These are phyloP conservation scores for Drosophila percnosoma DNA, from an alignment of 2,888 invertebrate species.

Conservation along the genomic window DNA sequence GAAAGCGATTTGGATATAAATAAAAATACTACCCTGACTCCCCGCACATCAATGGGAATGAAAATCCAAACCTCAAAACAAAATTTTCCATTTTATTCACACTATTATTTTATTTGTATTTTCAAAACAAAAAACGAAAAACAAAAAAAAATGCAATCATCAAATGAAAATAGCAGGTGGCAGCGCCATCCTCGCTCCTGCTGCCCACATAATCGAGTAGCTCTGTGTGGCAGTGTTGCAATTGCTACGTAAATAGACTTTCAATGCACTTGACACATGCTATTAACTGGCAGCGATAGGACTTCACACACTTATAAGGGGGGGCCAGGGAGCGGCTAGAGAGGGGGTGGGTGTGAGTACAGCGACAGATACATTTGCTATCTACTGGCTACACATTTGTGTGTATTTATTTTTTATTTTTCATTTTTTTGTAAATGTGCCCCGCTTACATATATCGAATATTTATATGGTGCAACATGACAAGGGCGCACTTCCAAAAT, in stretches of 20 bases:
- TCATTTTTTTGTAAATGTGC: slow-evolving; percentile 6
- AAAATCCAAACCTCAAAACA: slow-evolving; percentile 53
- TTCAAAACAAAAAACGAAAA: not conserved
- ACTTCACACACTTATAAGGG: not conserved
- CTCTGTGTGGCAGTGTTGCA: slow-evolving; percentile 46
- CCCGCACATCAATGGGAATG: slow-evolving; percentile 42
- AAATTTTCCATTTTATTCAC: slow-evolving; percentile 23
- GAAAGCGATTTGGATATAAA: slow-evolving; percentile 5
- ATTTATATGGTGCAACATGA: slow-evolving; percentile 68
- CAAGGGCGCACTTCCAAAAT: slow-evolving; percentile 17
- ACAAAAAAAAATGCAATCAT: slow-evolving; percentile 31
- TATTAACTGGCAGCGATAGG: slow-evolving; percentile 72
- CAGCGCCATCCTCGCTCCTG: not conserved
- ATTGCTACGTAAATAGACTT: slow-evolving; percentile 80
- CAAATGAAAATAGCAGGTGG: slow-evolving; percentile 33
- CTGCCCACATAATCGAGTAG: not conserved
- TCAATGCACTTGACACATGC: slow-evolving; percentile 81
- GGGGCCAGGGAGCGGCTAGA: not conserved
- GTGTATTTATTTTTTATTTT: slow-evolving; percentile 20
- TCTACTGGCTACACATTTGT: slow-evolving; percentile 9
- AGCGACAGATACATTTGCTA: slow-evolving; percentile 50
- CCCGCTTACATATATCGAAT: slow-evolving; percentile 35
- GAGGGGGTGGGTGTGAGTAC: not conserved
- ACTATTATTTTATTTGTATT: slow-evolving; percentile 15
- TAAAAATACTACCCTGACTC: slow-evolving; percentile 1